Conservation (phyloP, 1,140 invertebrate genomes). For the Stegodyphus dumicola region DNA sequence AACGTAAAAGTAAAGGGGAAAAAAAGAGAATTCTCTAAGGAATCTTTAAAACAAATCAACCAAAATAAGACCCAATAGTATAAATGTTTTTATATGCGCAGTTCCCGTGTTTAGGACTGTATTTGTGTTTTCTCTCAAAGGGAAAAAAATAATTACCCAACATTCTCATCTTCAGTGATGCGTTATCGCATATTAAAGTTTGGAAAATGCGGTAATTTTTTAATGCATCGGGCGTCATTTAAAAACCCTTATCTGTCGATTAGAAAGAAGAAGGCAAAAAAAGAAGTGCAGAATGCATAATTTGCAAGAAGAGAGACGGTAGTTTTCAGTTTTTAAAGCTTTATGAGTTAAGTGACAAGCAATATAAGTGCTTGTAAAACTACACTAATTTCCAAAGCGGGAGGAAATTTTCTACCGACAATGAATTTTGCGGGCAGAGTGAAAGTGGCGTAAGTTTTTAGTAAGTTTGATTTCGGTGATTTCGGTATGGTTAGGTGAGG, state of each 20-base stretch:
- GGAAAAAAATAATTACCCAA: conserved; percentile 21
- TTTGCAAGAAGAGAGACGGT: neutral
- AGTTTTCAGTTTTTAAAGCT: conserved; percentile 40
- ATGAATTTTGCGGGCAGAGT: conserved; percentile 9
- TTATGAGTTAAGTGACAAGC: conserved; percentile 50
- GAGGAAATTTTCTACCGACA: conserved; percentile 30
- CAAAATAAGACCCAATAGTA: conserved; percentile 28
- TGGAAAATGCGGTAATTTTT: conserved; percentile 34
- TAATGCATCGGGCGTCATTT: conserved; percentile 32
- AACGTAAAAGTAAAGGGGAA: neutral
- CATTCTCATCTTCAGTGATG: neutral
- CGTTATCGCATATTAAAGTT: conserved; percentile 37
- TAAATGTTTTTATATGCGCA: neutral
- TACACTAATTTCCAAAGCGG: conserved; percentile 22
- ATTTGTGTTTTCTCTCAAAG: too few relatives aligned
- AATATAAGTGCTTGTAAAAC: conserved; percentile 37
- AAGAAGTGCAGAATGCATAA: neutral
- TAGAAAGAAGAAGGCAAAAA: conserved; percentile 3
- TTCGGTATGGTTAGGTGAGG: too few relatives aligned
- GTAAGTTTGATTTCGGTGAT: too few relatives aligned
- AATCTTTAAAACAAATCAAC: conserved; percentile 45
- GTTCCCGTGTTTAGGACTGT: too few relatives aligned
- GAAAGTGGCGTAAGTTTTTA: conserved; percentile 21
- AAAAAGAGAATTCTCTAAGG: conserved; percentile 9
- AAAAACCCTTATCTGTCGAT: conserved; percentile 50